These are phyloP conservation scores for Cochlearius cochlearius DNA, from an alignment of 2,113 vertebrate genomes.

Conservation along the genomic window DNA sequence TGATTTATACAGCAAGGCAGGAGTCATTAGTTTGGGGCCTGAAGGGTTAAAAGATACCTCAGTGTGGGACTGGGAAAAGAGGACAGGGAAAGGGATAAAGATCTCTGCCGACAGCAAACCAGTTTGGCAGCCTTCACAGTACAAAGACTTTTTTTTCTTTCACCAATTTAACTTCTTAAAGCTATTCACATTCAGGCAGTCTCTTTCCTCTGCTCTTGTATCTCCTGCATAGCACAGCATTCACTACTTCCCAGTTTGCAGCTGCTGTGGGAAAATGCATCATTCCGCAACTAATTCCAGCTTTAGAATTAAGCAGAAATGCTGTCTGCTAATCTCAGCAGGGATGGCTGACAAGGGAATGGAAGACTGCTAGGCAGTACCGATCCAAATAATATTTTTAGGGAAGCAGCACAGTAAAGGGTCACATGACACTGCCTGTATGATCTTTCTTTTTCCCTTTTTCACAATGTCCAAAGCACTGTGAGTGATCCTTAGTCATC, in stretches of 20 bases:
- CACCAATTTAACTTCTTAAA: background rate
- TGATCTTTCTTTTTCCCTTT: background rate
- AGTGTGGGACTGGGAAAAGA: background rate
- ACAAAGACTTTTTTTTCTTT: background rate
- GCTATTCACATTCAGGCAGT: background rate
- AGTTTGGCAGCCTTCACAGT: constrained; percentile 2
- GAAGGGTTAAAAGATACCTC: background rate
- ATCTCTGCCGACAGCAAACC: constrained; percentile 16
- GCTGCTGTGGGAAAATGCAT: background rate
- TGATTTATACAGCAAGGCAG: background rate
- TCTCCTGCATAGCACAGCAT: background rate
- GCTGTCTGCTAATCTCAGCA: background rate
- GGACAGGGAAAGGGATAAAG: background rate
- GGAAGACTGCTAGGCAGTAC: background rate
- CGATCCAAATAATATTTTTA: background rate
- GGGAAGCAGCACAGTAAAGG: background rate
- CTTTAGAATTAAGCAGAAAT: constrained; percentile 8
- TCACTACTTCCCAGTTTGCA: background rate
- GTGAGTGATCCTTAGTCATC: background rate
- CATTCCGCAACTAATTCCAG: background rate
- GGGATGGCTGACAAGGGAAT: background rate
- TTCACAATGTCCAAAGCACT: background rate
- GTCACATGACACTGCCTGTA: background rate
- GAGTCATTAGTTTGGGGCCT: background rate
- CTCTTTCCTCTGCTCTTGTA: background rate